Evolutionary conservation across 1,140 invertebrate genomes (phyloP).

Genomic region (Heliconius eleuchia): DNA sequence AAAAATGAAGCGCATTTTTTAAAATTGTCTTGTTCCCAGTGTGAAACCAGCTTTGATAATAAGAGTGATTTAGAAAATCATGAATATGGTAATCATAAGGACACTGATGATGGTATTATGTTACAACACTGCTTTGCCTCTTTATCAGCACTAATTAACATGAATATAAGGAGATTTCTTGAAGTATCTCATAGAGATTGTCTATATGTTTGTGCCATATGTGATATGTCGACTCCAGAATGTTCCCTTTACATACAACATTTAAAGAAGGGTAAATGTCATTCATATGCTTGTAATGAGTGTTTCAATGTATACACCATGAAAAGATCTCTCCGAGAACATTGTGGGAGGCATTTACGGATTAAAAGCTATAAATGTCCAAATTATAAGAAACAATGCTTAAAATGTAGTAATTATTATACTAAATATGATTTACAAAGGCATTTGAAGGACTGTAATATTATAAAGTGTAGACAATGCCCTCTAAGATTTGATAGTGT

Average conservation of each 20-base stretch:
- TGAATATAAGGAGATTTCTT: conserved; percentile 49
- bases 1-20: conserved; percentile 9
- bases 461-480: conserved; percentile 52
- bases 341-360: conserved; percentile 29
- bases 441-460: conserved; percentile 49
- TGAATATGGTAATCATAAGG: conserved; percentile 47
- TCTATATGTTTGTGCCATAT: conserved; percentile 44
- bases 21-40: conserved; percentile 53
- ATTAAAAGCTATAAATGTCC: background rate
- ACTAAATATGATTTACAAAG: background rate
- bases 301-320: conserved; percentile 51
- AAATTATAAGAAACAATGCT: conserved; percentile 34
- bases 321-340: conserved; percentile 39
- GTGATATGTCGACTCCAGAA: conserved; percentile 38
- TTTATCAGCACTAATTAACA: conserved; percentile 57
- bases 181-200: conserved; percentile 28
- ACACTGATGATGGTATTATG: conserved; percentile 48
- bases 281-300: conserved; percentile 46
- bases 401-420: conserved; percentile 47
- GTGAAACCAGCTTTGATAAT: conserved; percentile 42
- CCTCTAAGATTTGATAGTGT: conserved; percentile 42
- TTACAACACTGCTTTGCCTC: conserved; percentile 45
- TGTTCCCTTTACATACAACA: conserved; percentile 51
- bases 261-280: conserved; percentile 46
- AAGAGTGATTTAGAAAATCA: conserved; percentile 48